phyloP scores from a whole-genome alignment of 1,140 invertebrate genomes.

The Euura saliciscinereae region DNA sequence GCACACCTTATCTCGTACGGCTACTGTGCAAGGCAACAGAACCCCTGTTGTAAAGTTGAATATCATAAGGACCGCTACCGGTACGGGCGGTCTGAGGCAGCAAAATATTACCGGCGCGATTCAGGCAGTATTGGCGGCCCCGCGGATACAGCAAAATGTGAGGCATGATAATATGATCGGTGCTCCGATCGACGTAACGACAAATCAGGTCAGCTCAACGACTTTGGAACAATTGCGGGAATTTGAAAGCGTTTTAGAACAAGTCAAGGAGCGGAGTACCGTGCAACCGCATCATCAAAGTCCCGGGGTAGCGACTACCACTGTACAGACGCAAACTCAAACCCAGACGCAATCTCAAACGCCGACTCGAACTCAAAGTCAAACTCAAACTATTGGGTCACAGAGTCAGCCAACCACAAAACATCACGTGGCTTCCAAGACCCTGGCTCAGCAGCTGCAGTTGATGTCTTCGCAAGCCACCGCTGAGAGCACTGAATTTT shows the following conservation, averaged over 20 bases:
- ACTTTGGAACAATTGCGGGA: constrained; percentile 79
- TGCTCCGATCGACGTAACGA: constrained; percentile 56
- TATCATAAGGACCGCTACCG: constrained; percentile 38
- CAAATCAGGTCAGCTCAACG: constrained; percentile 61
- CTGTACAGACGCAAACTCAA: constrained; percentile 52
- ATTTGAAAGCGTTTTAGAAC: constrained; percentile 82
- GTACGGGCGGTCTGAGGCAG: constrained; percentile 28
- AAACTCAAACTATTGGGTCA: constrained; percentile 32
- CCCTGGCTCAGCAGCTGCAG: constrained; percentile 45
- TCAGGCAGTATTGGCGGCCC: constrained; percentile 46
- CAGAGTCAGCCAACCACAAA: constrained; percentile 29
- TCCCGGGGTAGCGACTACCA: constrained; percentile 36
- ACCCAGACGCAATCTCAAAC: constrained; percentile 38
- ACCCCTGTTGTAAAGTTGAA: constrained; percentile 54
- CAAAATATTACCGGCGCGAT: constrained; percentile 43
- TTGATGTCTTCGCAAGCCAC: constrained; percentile 49
- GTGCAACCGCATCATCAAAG: constrained; percentile 54
- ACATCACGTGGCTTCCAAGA: constrained; percentile 38
- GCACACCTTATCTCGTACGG: constrained; percentile 45
- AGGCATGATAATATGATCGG: constrained; percentile 45
- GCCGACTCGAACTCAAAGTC: constrained; percentile 27
- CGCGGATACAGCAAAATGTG: constrained; percentile 45
- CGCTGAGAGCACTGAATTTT: constrained; percentile 40
- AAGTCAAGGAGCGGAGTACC: constrained; percentile 76
- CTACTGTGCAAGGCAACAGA: constrained; percentile 42